phyloP scores from a whole-genome alignment of 1,140 invertebrate genomes.

The Mamestra configurata region DNA sequence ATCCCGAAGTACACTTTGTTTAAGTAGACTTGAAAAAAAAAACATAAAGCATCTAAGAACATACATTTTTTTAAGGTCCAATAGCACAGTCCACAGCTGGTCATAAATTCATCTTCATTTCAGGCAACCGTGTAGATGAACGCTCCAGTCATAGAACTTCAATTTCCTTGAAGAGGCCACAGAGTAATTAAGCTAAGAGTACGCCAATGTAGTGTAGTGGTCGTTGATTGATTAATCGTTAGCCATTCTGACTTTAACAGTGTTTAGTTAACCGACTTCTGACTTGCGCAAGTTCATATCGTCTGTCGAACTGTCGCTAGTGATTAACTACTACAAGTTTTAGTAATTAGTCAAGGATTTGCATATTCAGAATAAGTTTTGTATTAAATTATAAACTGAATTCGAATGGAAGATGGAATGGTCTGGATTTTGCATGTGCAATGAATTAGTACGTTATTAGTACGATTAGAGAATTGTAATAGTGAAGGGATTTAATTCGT shows the following conservation, averaged over 20 bases:
- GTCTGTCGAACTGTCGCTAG: neutral
- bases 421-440: too few species aligned
- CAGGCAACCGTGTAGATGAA: neutral
- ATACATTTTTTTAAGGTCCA: too few species aligned
- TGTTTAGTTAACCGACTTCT: constrained; percentile 34
- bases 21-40: too few species aligned
- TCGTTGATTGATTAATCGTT: constrained; percentile 47
- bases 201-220: constrained; percentile 17
- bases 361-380: neutral
- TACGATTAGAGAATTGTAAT: too few species aligned
- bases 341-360: neutral
- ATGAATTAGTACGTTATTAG: too few species aligned
- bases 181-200: constrained; percentile 46
- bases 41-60: too few species aligned
- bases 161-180: constrained; percentile 13
- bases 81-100: too few species aligned
- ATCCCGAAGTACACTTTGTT: too few species aligned
- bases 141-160: neutral
- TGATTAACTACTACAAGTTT: neutral
- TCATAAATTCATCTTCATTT: too few species aligned
- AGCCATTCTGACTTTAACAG: constrained; percentile 19
- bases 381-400: too few species aligned
- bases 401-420: too few species aligned
- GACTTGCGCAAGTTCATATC: constrained; percentile 18
- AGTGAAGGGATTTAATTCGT: too few species aligned